A percentile compares a stretch with the other conserved stretches of the same genome.
Conservation (phyloP, 2,888 invertebrate genomes). For the Drosophila kuntzei region DNA sequence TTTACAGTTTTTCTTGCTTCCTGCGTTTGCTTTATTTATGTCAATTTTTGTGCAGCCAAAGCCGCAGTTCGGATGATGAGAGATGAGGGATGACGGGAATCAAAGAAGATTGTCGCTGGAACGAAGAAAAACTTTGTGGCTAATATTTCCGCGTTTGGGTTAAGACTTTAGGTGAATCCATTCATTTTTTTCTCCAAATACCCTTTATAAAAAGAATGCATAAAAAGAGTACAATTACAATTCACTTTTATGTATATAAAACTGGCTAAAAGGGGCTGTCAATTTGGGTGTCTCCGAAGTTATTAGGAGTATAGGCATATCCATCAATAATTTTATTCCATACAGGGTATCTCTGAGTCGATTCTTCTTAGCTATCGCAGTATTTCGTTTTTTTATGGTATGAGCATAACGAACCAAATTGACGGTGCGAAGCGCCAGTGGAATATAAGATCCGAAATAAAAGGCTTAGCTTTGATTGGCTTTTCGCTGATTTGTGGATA, state of each 20-base stretch:
- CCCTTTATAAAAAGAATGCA: neutral
- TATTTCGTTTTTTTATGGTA: constrained; percentile 1
- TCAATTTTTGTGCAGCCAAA: constrained; percentile 61
- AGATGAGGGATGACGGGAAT: constrained; percentile 13
- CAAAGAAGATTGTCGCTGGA: constrained; percentile 39
- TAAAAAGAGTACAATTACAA: neutral
- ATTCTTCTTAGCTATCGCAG: fast-evolving
- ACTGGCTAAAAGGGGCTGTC: neutral
- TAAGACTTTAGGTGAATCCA: constrained; percentile 55
- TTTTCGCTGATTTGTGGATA: constrained; percentile 33
- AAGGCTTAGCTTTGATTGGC: constrained; percentile 54
- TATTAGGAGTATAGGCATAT: neutral
- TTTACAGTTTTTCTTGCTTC: constrained; percentile 39
- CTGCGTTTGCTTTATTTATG: constrained; percentile 69
- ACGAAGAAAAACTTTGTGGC: constrained; percentile 46
- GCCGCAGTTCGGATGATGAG: constrained; percentile 22
- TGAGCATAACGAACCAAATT: constrained; percentile 35
- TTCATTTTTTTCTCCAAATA: constrained; percentile 10
- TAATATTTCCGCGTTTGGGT: constrained; percentile 62
- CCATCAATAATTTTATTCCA: neutral
- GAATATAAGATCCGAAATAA: constrained; percentile 37
- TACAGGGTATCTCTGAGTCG: constrained; percentile 14
- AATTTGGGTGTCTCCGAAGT: neutral
- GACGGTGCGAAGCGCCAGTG: constrained; percentile 23
- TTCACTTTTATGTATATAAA: neutral